Conservation (phyloP, 2,888 invertebrate genomes). For the Ophraella communa region DNA sequence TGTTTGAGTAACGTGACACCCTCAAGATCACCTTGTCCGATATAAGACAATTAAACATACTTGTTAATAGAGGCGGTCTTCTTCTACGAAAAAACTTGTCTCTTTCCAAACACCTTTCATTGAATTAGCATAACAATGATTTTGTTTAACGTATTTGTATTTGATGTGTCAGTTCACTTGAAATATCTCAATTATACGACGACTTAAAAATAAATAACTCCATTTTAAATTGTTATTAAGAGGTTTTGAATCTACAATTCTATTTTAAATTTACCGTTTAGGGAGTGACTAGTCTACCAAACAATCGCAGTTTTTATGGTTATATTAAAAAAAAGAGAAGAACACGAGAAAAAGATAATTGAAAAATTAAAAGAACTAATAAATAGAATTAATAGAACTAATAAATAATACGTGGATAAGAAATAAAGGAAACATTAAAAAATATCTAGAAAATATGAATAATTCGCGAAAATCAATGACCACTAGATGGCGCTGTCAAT, state of each 20-base stretch:
- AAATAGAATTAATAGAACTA: no score
- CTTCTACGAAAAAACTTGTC: background rate
- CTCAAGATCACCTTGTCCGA: background rate
- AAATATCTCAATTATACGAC: background rate
- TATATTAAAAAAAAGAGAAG: no score
- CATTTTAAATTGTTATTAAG: slow-evolving; percentile 8
- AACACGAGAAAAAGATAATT: no score
- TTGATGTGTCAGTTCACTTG: background rate
- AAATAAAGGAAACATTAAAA: no score
- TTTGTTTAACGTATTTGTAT: background rate
- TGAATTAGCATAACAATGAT: background rate
- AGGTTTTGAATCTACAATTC: background rate
- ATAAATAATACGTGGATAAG: no score
- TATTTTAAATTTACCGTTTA: background rate
- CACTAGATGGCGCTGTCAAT: no score
- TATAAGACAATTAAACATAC: background rate
- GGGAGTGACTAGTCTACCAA: background rate
- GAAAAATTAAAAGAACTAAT: no score
- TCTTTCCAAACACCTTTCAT: background rate
- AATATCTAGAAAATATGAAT: no score
- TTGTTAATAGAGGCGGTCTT: background rate
- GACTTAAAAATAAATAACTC: slow-evolving; percentile 12
- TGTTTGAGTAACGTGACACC: background rate
- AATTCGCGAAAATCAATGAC: no score
- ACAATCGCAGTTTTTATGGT: no score